These are phyloP conservation scores for Megalopta genalis DNA, from an alignment of 1,140 invertebrate species.

Conservation along the genomic window DNA sequence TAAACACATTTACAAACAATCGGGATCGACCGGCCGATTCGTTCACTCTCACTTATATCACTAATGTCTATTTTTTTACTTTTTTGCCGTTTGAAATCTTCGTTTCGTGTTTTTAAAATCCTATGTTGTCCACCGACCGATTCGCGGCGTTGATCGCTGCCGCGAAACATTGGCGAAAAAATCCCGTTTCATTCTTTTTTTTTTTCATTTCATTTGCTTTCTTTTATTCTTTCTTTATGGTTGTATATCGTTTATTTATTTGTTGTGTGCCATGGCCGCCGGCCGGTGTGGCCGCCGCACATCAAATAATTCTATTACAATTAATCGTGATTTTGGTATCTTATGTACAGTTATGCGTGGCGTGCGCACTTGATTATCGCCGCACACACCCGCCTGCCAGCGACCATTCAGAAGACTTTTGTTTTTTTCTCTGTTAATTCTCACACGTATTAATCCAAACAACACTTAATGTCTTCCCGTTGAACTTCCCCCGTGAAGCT, in stretches of 20 bases:
- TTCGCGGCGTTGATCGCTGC: slow-evolving; percentile 43
- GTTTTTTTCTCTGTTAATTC: slow-evolving; percentile 2
- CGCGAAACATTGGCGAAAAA: background rate
- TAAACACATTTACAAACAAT: slow-evolving; percentile 71
- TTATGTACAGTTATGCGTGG: slow-evolving; percentile 70
- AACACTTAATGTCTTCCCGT: slow-evolving; percentile 41
- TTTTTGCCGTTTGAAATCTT: slow-evolving; percentile 37
- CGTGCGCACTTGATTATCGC: slow-evolving; percentile 51
- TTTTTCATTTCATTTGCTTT: background rate
- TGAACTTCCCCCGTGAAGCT: slow-evolving; percentile 12
- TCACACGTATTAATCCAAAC: slow-evolving; percentile 36
- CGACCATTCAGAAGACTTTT: slow-evolving; percentile 72
- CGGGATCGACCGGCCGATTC: slow-evolving; percentile 58
- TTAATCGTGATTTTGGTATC: slow-evolving; percentile 71
- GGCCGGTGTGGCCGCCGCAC: slow-evolving; percentile 65
- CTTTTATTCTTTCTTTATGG: background rate
- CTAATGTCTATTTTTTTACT: slow-evolving; percentile 55
- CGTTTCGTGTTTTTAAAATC: slow-evolving; percentile 65
- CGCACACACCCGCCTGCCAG: slow-evolving; percentile 68
- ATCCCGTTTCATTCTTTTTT: background rate
- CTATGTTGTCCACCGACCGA: slow-evolving; percentile 46
- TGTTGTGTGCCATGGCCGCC: slow-evolving; percentile 23
- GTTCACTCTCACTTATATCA: slow-evolving; percentile 64
- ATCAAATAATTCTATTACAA: slow-evolving; percentile 74
- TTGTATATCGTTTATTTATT: background rate